Evolutionary conservation across 2,113 vertebrate species (phyloP), one percentile per base, ranked within the genome.

Genomic region (Coregonus clupeaformis): DNA sequence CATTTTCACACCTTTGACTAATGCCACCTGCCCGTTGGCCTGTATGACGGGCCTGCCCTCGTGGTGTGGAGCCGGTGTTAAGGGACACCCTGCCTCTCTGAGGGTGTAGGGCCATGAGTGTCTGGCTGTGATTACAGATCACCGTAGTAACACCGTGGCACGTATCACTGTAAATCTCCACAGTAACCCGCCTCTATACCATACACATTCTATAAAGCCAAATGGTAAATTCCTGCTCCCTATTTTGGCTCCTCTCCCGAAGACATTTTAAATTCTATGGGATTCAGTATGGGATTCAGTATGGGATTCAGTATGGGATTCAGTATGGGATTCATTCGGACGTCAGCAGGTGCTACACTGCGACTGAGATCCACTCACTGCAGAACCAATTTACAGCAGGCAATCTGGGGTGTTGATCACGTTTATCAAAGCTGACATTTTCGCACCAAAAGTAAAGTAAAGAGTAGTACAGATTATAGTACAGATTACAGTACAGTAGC

Each of bases 131-230:
- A 59, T 32, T 27, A 73, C 24, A 60, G 52, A 73, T 52, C 14
- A 60, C n/a, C 12, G 32, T 64, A 72, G 24, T 52, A 72, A 6
- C 65, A 57, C 25, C 9, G 25, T 42, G 3, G 25, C 29, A 22
- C 20, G 62, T 30, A 5, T 52, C 64, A 29, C 24, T 60, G 57
- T 55, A 69, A 74, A 73, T 71, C 49, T 71, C 63, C 22, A 42
- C 25, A 9, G n/a, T 64, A 49, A 16, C 47, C 47, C 3, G 47
- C 7, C 73, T 47, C 62, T 36, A 52, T 36, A 64, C 76, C 78
- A 79, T 69, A 64, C 57, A 36, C 77, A 62, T 65, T 76, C 68
- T 57, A 11, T 69, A 55, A 68, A 69, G 6, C 57, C 57, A 77
- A 66, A 79, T 66, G 68, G 68, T 77, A 64, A 72, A 79, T 79